Evolutionary conservation across 1,140 invertebrate genomes (phyloP).

Genomic region (Microplitis demolitor): DNA sequence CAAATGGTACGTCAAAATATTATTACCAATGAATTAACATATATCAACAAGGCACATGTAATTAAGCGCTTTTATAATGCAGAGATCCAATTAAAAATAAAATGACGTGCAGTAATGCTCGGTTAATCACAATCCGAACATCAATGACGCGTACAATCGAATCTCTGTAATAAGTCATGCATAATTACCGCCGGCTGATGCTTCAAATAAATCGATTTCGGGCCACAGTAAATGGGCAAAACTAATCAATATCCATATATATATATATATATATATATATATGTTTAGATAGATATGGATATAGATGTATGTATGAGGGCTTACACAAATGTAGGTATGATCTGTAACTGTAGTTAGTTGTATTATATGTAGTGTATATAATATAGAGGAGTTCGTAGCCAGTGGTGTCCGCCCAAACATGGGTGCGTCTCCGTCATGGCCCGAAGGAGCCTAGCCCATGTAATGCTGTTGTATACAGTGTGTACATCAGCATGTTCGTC

Average conservation of each 20-base stretch:
- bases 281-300: not conserved
- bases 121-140: not conserved
- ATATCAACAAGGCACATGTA: not conserved
- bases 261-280: not conserved
- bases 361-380: not conserved
- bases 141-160: not conserved
- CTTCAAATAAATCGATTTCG: slow-evolving; percentile 7
- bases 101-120: not conserved
- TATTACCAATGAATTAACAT: not conserved
- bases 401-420: slow-evolving; percentile 20
- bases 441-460: slow-evolving; percentile 50
- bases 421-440: slow-evolving; percentile 50
- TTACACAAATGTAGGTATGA: not conserved
- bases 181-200: slow-evolving; percentile 1
- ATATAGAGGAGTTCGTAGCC: not conserved
- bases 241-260: too few species aligned
- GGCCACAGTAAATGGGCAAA: not conserved
- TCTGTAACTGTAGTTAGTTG: not conserved
- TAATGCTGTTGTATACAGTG: not conserved
- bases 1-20: slow-evolving; percentile 28
- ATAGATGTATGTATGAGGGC: not conserved
- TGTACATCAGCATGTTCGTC: slow-evolving; percentile 40
- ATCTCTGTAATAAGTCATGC: slow-evolving; percentile 10
- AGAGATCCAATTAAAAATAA: not conserved
- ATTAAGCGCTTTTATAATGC: not conserved